Evolutionary conservation across 2,797 vertebrate species (phyloP).

Genomic region (Prionace glauca): DNA sequence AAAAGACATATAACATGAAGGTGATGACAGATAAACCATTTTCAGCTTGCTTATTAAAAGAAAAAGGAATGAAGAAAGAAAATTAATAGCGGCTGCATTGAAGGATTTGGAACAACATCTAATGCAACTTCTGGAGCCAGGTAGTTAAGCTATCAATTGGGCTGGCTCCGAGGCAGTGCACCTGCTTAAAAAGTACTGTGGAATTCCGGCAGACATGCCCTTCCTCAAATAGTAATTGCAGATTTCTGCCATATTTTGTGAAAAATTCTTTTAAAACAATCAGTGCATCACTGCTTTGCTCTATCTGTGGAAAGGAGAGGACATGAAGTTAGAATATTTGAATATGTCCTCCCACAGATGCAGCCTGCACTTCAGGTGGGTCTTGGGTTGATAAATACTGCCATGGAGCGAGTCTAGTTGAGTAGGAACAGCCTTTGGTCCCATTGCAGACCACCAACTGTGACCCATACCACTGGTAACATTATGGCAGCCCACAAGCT

Average conservation of each 20-base stretch:
- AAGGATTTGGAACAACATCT: background rate
- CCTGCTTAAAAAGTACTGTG: no score
- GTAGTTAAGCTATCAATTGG: no score
- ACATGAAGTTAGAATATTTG: background rate
- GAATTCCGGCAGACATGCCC: no score
- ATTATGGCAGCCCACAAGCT: background rate
- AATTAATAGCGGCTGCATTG: background rate
- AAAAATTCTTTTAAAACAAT: background rate
- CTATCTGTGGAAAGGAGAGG: background rate
- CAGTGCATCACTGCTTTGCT: no score
- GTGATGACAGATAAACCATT: background rate
- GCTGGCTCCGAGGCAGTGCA: no score
- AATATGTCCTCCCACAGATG: background rate
- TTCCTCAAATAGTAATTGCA: background rate
- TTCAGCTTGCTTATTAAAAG: background rate
- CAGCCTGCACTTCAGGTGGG: background rate
- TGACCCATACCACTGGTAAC: no score
- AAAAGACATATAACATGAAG: background rate
- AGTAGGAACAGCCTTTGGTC: no score
- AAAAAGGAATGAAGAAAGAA: background rate
- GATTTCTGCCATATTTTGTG: no score
- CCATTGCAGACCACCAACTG: background rate
- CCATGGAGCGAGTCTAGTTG: background rate
- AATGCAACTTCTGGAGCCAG: background rate
- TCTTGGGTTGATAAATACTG: background rate